Percentiles rank a stretch among this genome's conserved stretches.
phyloP scores from a whole-genome alignment of 2,797 vertebrate genomes.

The Etheostoma perlongum region DNA sequence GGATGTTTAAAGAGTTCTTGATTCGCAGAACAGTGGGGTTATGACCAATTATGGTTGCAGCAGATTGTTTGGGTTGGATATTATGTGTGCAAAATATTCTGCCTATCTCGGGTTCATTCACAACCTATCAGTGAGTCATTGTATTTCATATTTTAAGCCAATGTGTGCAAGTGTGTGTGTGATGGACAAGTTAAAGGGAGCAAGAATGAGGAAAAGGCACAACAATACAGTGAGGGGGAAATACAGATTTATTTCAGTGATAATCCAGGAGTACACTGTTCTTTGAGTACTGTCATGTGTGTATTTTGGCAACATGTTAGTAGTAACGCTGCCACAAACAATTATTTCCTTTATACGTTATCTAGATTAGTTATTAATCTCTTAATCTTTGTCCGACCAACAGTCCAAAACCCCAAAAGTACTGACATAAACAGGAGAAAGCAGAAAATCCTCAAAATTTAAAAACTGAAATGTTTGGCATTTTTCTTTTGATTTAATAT shows the following conservation, averaged over 20 bases:
- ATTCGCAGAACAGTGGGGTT: conserved; percentile 35
- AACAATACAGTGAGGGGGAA: not conserved
- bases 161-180: not conserved
- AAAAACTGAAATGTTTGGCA: not conserved
- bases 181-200: not conserved
- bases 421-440: not conserved
- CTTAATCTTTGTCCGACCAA: not conserved
- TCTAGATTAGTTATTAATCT: not conserved
- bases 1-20: not conserved
- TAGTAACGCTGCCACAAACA: not conserved
- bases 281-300: not conserved
- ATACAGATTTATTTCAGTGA: not conserved
- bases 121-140: conserved; percentile 22
- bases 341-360: not conserved
- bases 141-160: conserved; percentile 5
- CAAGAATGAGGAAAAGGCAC: not conserved
- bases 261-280: not conserved
- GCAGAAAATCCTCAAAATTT: not conserved
- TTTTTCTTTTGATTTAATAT: not conserved
- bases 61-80: conserved; percentile 15
- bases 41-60: conserved; percentile 11
- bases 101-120: conserved; percentile 6
- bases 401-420: not conserved
- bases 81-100: conserved; percentile 8
- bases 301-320: not conserved